Base-by-base conservation (phyloP, 2,113 vertebrate species). In the Ibidorhyncha struthersii region DNA sequence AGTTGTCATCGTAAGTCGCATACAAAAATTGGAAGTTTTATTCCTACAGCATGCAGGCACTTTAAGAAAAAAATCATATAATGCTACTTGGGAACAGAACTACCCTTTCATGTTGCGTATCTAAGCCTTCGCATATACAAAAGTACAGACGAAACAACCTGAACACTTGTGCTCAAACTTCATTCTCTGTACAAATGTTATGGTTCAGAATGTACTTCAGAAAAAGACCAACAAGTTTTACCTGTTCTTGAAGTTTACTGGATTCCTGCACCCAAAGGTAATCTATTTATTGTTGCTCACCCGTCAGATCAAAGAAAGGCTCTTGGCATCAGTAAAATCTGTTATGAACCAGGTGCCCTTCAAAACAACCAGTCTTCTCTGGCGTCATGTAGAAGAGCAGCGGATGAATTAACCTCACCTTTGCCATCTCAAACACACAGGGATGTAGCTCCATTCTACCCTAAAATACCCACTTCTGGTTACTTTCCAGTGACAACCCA, bases 171-270 rank as follows among this genome's bases (percentile, higher is more conserved):
- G 43, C 47, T 66, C n/a, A 55, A 29, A 69, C 30, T 12, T 47
- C 63, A 50, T 88, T 43, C 36, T 77, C 49, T 19, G 0, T 32
- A 38, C 26, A 38, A 83, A 45, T 43, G 17, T 50, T 50, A 12
- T 4, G 29, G 38, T 77, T 90, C 87, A 80, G 58, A 90, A 61
- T 25, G 53, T 79, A 18, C 50, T 61, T 30, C 49, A 83, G 66
- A 74, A 61, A 93, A 59, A 93, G 43, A 80, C 9, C 27, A 90
- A 91, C 82, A 73, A 67, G 96, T 95, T 94, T 89, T 92, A 95
- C 92, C 73, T 90, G 89, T 93, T 89, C 87, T 73, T 76, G 62
- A 81, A 73, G n/a, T 81, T 67, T 47, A 40, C 47, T 89, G 76
- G 50, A 89, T 93, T 93, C 69, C 70, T 89, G 66, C 87, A 71